Evolutionary conservation across 2,888 invertebrate genomes (phyloP), one percentile per base, ranked within the genome.

Genomic region (Agelastica alni): DNA sequence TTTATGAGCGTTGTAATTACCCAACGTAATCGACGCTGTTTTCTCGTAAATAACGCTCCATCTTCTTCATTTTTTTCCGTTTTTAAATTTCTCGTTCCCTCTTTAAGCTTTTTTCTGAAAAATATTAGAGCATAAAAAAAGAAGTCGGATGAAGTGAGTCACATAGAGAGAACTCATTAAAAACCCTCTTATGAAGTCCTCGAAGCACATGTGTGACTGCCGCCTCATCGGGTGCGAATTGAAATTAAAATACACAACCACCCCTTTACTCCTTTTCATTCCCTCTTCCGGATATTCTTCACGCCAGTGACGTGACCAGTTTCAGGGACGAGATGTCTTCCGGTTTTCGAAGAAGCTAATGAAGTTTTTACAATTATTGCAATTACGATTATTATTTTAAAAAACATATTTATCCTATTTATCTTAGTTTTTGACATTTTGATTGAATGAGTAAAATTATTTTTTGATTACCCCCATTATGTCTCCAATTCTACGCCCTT

Each of bases 81-180:
- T 12, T 32, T 13, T 6, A 12, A 12, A 32, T 12, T 0, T 32
- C 10, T 10, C 5, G 3, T 6, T 13, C 4, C 6, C 32, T 10
- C 14, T 22, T 22, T n/a, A 36, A n/a, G n/a, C 18, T 4, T 37
- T 28, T 31, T 44, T 36, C 30, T 26, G 22, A 6, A 13, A 45
- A 51, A 53, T 52, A 56, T 49, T 62, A 58, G 62, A 62, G 59
- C 61, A 59, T 61, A 60, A 64, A 64, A n/a, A 60, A 61, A 60
- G 51, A 44, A 52, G 26, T 51, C 49, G 58, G 60, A 61, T 61
- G 57, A 12, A 12, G 14, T 6, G 48, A 31, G 31, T 49, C 14
- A 41, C 49, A 49, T 42, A 37, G 31, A 48, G 55, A 53, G 58
- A 60, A 59, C 62, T 64, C 64, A 62, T 64, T 64, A 64, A 62